Percentiles rank a stretch among this genome's conserved stretches.
Conservation (phyloP, 1,140 invertebrate genomes). For the Bilobella aurantiaca region DNA sequence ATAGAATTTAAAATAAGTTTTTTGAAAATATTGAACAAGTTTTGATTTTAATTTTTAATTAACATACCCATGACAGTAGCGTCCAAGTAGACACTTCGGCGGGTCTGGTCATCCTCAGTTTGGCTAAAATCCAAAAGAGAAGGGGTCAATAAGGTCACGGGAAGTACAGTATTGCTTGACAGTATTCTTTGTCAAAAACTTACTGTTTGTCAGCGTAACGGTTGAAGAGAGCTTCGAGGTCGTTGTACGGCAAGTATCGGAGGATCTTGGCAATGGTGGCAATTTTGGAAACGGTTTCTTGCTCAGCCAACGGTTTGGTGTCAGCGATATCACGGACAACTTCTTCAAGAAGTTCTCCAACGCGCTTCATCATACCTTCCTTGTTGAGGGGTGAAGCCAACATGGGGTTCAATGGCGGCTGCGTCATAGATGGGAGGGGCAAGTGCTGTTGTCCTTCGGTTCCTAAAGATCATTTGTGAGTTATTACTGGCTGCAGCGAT, state of each 20-base stretch:
- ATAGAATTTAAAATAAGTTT: background rate
- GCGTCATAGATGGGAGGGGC: constrained; percentile 10
- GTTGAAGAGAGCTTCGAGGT: constrained; percentile 12
- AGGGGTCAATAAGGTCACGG: background rate
- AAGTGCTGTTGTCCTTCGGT: background rate
- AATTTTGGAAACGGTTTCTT: constrained; percentile 16
- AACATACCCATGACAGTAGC: constrained; percentile 16
- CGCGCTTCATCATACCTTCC: constrained; percentile 12
- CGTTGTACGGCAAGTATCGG: constrained; percentile 15
- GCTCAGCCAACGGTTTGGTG: constrained; percentile 23
- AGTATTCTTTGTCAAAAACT: background rate
- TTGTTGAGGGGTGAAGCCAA: constrained; percentile 19
- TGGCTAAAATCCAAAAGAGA: background rate
- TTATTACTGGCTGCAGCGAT: background rate
- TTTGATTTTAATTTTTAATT: too few species aligned
- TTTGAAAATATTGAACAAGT: background rate
- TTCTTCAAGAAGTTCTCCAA: constrained; percentile 19
- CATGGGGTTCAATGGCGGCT: constrained; percentile 26
- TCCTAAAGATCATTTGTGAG: background rate
- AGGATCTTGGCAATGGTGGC: constrained; percentile 25
- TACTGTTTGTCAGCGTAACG: background rate
- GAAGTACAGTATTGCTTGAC: background rate
- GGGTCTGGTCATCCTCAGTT: constrained; percentile 14
- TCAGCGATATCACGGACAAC: constrained; percentile 11
- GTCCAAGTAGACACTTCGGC: constrained; percentile 20